Evolutionary conservation across 2,797 vertebrate species (phyloP).

Genomic region (Triplophysa bombifrons): DNA sequence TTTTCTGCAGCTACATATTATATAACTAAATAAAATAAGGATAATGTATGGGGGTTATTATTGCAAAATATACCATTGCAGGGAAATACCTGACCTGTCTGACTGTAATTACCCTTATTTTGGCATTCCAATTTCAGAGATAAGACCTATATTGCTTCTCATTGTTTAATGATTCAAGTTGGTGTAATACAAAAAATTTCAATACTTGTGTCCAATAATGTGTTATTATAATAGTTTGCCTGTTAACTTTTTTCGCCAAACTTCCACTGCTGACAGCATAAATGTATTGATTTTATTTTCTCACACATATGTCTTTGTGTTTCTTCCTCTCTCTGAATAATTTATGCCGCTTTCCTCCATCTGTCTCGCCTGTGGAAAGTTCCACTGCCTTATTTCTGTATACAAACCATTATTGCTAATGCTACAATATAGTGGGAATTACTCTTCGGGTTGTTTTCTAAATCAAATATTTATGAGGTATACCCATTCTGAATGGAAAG

Average conservation of each 20-base stretch:
- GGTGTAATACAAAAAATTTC: background rate
- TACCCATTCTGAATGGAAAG: slow-evolving; percentile 18
- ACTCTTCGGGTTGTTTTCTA: background rate
- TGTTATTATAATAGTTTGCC: background rate
- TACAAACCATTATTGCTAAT: slow-evolving; percentile 9
- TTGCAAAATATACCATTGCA: no score
- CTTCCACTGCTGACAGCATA: background rate
- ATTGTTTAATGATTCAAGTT: background rate
- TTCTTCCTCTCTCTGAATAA: slow-evolving; percentile 27
- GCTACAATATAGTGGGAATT: background rate
- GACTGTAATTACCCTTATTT: background rate
- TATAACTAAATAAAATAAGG: no score
- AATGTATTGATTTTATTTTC: slow-evolving; percentile 2
- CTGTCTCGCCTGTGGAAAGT: slow-evolving; percentile 21
- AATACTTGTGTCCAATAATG: background rate
- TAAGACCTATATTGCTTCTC: background rate
- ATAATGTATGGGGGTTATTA: no score
- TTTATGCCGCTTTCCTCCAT: slow-evolving; percentile 2
- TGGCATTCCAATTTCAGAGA: background rate
- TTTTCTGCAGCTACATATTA: no score
- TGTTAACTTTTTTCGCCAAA: background rate
- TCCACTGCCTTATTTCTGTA: slow-evolving; percentile 18
- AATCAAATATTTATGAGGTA: slow-evolving; percentile 12
- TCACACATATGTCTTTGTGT: background rate
- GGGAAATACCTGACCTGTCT: no score